phyloP scores from a whole-genome alignment of 2,888 invertebrate genomes.

The Melanophora roralis region DNA sequence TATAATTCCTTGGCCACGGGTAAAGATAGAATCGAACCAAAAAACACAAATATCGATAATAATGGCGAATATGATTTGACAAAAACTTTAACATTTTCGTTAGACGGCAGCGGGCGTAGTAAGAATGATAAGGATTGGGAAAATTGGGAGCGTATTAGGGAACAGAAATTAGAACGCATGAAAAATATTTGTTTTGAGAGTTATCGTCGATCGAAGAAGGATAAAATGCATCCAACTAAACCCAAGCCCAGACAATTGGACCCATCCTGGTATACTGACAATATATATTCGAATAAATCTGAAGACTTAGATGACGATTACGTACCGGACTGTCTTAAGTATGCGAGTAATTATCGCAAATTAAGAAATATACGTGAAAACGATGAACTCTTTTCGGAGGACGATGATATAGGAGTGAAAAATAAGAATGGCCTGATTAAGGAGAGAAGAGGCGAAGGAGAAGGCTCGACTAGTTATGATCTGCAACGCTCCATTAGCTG shows the following conservation, averaged over 20 bases:
- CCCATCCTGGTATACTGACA: conserved; percentile 77
- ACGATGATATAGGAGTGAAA: conserved; percentile 51
- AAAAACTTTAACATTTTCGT: conserved; percentile 66
- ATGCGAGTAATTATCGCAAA: conserved; percentile 69
- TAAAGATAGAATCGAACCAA: conserved; percentile 64
- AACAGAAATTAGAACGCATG: conserved; percentile 77
- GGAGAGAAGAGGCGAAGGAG: conserved; percentile 71
- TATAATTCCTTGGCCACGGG: conserved; percentile 63
- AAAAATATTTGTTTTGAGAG: conserved; percentile 77
- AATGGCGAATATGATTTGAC: conserved; percentile 60
- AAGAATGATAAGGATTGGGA: conserved; percentile 77
- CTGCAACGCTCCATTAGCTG: conserved; percentile 75
- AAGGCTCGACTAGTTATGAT: conserved; percentile 71
- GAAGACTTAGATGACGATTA: conserved; percentile 76
- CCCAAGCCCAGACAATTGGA: conserved; percentile 75
- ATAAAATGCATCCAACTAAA: conserved; percentile 73
- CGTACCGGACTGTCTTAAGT: conserved; percentile 74
- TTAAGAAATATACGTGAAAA: conserved; percentile 74
- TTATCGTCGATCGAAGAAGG: conserved; percentile 76
- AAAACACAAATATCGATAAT: conserved; percentile 69
- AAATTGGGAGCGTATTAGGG: conserved; percentile 77
- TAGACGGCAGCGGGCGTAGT: conserved; percentile 67
- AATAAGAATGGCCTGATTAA: conserved; percentile 52
- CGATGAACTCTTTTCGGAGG: conserved; percentile 71
- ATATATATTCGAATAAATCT: conserved; percentile 77